These are phyloP conservation scores for Caenorhabditis inopinata DNA, from an alignment of 1,140 invertebrate species.

Conservation along the genomic window DNA sequence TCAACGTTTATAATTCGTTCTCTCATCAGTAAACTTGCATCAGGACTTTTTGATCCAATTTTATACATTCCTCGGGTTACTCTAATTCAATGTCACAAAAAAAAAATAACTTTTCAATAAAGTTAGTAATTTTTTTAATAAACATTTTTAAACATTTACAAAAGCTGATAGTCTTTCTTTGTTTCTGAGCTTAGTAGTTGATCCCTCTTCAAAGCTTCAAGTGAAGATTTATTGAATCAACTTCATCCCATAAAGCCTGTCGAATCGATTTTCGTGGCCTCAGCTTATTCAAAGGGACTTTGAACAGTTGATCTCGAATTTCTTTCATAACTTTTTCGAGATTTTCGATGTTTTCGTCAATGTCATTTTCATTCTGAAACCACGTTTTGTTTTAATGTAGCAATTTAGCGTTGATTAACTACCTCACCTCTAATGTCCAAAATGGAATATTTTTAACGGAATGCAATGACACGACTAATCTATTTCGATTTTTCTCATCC, in stretches of 20 bases:
- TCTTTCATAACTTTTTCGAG: not conserved
- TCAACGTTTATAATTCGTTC: not conserved
- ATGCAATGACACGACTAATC: too few relatives aligned
- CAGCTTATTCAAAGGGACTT: not conserved
- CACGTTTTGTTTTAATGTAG: too few relatives aligned
- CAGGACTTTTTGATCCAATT: not conserved
- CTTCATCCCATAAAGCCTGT: not conserved
- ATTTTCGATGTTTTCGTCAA: too few relatives aligned
- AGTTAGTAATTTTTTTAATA: not conserved
- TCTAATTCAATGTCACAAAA: not conserved
- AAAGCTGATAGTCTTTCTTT: too few relatives aligned
- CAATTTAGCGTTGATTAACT: too few relatives aligned
- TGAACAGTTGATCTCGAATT: not conserved
- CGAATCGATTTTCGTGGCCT: not conserved
- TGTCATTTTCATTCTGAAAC: too few relatives aligned
- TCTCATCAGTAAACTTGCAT: not conserved
- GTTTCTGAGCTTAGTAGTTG: too few relatives aligned
- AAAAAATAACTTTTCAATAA: not conserved
- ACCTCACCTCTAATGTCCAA: too few relatives aligned
- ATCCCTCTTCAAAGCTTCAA: too few relatives aligned
- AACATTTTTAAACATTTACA: too few relatives aligned
- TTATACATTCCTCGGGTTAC: conserved; percentile 25
- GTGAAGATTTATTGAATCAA: not conserved
- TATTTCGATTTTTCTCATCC: too few relatives aligned
- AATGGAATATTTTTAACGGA: too few relatives aligned